A percentile compares a stretch with the other conserved stretches of the same genome.
Conservation (phyloP, 2,113 vertebrate species). For the Albula goreensis region DNA sequence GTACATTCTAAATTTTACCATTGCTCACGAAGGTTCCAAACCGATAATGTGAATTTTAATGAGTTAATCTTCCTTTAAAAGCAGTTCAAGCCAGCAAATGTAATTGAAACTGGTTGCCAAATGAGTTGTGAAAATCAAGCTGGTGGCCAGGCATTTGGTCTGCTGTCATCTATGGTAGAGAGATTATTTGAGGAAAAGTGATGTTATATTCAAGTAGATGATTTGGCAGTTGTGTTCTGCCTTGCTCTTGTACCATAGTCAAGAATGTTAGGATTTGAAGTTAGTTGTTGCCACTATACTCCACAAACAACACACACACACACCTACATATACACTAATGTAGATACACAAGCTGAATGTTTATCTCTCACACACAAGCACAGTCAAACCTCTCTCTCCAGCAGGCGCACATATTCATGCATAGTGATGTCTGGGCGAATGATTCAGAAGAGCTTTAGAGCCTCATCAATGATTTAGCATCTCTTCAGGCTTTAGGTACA, state of each 20-base stretch:
- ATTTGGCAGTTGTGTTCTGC: neutral
- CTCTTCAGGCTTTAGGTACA: neutral
- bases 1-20: neutral
- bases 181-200: neutral
- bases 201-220: neutral
- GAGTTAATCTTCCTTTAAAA: neutral
- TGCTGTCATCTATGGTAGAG: no score
- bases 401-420: neutral
- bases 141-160: neutral
- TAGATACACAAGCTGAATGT: neutral
- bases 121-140: no score
- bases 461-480: neutral
- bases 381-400: neutral
- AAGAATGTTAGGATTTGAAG: neutral
- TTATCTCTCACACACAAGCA: neutral
- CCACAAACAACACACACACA: neutral
- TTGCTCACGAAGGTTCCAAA: neutral
- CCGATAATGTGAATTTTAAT: neutral
- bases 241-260: neutral
- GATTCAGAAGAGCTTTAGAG: neutral
- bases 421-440: conserved; percentile 10
- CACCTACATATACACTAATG: neutral
- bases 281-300: neutral
- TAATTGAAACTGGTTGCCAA: neutral
- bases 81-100: neutral